These are phyloP conservation scores for Neuroscelio doddi DNA, from an alignment of 2,888 invertebrate genomes.

Conservation along the genomic window DNA sequence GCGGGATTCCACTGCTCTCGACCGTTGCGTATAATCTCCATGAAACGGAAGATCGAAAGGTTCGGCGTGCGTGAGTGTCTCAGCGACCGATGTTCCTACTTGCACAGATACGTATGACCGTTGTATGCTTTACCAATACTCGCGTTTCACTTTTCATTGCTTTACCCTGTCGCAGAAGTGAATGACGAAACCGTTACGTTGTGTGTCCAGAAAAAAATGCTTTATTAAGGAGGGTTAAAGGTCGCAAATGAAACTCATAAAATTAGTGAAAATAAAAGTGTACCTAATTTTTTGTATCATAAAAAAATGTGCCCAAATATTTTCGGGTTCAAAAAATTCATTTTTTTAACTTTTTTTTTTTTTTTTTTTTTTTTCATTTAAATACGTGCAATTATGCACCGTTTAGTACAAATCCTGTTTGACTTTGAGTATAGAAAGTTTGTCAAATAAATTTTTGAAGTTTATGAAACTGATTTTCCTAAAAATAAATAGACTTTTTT, in stretches of 20 bases:
- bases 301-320: not conserved
- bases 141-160: constrained; percentile 34
- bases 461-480: no score
- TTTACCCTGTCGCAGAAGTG: not conserved
- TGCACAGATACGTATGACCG: no score
- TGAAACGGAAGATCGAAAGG: constrained; percentile 46
- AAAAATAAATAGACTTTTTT: no score
- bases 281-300: no score
- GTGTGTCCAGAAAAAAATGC: not conserved
- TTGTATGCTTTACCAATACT: constrained; percentile 4
- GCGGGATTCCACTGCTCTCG: constrained; percentile 60
- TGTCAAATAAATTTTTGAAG: no score
- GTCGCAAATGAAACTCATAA: not conserved
- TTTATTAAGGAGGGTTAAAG: no score
- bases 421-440: no score
- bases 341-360: not conserved
- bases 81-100: no score
- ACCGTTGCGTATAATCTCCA: constrained; percentile 50
- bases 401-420: no score
- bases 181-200: not conserved
- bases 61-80: constrained; percentile 24
- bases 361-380: not conserved
- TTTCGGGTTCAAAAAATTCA: not conserved
- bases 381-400: no score
- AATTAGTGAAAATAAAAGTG: not conserved